A percentile compares a stretch with the other conserved stretches of the same genome.
Conservation (phyloP, 2,888 invertebrate genomes). For the Coenonympha glycerion region DNA sequence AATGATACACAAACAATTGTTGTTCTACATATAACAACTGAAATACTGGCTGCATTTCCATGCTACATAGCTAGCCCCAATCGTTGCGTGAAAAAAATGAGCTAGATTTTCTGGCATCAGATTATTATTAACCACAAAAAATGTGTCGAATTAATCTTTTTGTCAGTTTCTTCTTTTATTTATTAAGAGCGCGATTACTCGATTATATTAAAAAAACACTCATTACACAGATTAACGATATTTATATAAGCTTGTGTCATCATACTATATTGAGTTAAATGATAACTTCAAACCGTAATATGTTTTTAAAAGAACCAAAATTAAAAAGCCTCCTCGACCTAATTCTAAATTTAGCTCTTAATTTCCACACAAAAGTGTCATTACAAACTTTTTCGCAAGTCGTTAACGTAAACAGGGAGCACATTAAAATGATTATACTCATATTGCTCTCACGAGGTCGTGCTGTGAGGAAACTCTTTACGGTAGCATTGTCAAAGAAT, state of each 20-base stretch:
- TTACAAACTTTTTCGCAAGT: constrained; percentile 27
- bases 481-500: neutral
- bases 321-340: neutral
- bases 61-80: too few relatives aligned
- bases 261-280: neutral
- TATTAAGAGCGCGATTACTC: too few relatives aligned
- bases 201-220: too few relatives aligned
- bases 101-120: too few relatives aligned
- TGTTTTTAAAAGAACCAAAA: neutral
- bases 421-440: constrained; percentile 28
- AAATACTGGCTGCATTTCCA: too few relatives aligned
- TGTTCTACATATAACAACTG: too few relatives aligned
- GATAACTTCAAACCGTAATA: neutral
- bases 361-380: constrained; percentile 10
- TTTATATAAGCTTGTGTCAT: neutral
- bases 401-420: constrained; percentile 28
- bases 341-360: neutral
- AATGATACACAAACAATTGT: too few relatives aligned
- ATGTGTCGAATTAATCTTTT: too few relatives aligned
- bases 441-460: constrained; percentile 11
- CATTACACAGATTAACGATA: neutral
- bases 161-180: too few relatives aligned
- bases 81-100: too few relatives aligned
- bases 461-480: neutral
- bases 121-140: too few relatives aligned